Conservation (phyloP, 2,113 vertebrate species). For the Etheostoma spectabile region DNA sequence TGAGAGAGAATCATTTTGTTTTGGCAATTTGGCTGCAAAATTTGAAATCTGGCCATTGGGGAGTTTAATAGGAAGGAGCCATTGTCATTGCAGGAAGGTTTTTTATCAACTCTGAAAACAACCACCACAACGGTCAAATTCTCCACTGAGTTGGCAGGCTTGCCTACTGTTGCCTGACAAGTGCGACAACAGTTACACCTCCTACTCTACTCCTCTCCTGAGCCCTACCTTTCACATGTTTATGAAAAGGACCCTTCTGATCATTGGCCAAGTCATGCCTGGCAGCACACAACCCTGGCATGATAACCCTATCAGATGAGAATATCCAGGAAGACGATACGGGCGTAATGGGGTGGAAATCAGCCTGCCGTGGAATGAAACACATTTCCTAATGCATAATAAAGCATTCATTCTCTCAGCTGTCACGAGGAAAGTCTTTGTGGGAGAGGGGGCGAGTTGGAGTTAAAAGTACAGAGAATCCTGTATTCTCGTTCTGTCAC, state of each 20-base stretch:
- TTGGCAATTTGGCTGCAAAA: constrained; percentile 6
- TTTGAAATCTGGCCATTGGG: no score
- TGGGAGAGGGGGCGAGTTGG: constrained; percentile 40
- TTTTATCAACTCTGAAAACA: constrained; percentile 39
- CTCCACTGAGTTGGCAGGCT: constrained; percentile 16
- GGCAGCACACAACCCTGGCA: constrained; percentile 51
- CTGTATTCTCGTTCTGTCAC: constrained; percentile 56
- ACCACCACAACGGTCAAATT: constrained; percentile 15
- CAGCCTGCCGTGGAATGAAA: constrained; percentile 59
- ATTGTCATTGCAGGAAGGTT: background rate
- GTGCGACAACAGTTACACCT: constrained; percentile 34
- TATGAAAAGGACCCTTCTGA: constrained; percentile 48
- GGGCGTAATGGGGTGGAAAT: constrained; percentile 72
- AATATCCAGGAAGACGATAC: constrained; percentile 68
- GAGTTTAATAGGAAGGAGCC: background rate
- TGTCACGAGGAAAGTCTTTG: constrained; percentile 64
- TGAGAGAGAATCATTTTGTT: background rate
- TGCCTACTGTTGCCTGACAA: constrained; percentile 29
- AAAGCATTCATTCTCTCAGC: constrained; percentile 69
- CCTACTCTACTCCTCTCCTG: constrained; percentile 42
- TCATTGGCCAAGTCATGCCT: constrained; percentile 58
- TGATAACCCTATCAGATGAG: constrained; percentile 66
- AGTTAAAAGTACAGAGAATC: constrained; percentile 69
- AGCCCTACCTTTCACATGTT: constrained; percentile 47
- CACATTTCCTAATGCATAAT: constrained; percentile 70